Evolutionary conservation across 2,113 vertebrate species (phyloP), one percentile per base, ranked within the genome.

Genomic region (Sturnira hondurensis): DNA sequence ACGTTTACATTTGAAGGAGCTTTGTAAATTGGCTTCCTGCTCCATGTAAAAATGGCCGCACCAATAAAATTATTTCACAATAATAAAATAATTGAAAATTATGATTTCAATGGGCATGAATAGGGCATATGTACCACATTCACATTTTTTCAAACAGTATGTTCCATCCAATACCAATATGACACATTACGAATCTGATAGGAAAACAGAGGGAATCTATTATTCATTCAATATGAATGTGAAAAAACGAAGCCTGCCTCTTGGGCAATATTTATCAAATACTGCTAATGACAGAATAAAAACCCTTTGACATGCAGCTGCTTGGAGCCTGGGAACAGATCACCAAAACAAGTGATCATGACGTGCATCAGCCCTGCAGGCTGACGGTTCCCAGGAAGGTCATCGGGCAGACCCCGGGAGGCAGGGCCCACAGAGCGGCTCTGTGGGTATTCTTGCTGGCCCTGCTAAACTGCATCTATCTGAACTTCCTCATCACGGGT

Each of bases 281-380:
- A 41, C 41, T 91, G 92, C 81, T 93, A 81, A 94, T 43, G 33
- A 93, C 45, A 73, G 56, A 73, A 74, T 88, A 94, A 96, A 96
- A 93, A 82, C 47, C 58, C 68, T 41, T 7, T 71, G 22, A 78
- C 81, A 56, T 38, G 41, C 73, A 96, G 65, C 80, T 54, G 56
- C 84, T 89, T 43, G 12, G 52, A 73, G 67, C 31, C 41, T 92
- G 68, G 92, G 83, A 89, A 67, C 36, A 89, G 91, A 86, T 96
- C 90, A 93, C 41, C 77, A 96, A 41, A 88, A 36, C 50, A n/a
- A 67, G 3, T 33, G 74, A 85, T 17, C 90, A 33, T 14, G 58
- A 74, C 4, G 63, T 15, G 0, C 0, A 14, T 1, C 0, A 58
- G 67, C 73, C 92, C 93, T 33, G 4, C 20, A 86, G 97, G 91